Percentiles rank a stretch among this genome's conserved stretches.
Evolutionary conservation across 2,113 vertebrate species (phyloP).

Genomic region (Diglossa brunneiventris): DNA sequence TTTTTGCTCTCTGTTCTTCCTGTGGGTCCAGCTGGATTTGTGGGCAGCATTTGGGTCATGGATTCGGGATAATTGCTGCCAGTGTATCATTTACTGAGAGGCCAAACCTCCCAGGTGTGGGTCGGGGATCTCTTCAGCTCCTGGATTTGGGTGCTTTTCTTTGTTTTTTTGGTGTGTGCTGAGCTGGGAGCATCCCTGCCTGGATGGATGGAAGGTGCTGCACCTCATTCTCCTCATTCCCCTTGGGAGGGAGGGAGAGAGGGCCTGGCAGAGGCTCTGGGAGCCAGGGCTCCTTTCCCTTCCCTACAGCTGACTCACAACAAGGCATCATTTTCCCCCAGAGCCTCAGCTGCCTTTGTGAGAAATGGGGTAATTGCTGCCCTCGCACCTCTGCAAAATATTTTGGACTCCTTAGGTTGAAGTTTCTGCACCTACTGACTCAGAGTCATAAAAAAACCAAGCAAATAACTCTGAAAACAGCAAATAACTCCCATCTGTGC

Average conservation of each 20-base stretch:
- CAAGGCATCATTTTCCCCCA: neutral
- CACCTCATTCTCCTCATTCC: neutral
- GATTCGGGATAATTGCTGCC: neutral
- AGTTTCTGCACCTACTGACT: accelerated
- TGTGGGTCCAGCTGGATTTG: neutral
- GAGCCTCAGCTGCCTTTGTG: neutral
- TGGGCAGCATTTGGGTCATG: neutral
- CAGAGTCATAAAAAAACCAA: neutral
- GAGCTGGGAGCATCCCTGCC: neutral
- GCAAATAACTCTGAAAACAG: neutral
- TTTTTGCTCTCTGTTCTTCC: neutral
- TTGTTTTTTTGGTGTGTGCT: neutral
- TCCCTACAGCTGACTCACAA: neutral
- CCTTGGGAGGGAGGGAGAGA: neutral
- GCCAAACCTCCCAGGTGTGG: neutral
- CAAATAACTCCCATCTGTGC: neutral
- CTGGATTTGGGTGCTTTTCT: neutral
- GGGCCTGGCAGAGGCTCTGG: neutral
- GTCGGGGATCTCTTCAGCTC: neutral
- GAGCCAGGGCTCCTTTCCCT: neutral
- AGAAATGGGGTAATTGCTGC: neutral
- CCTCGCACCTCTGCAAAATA: neutral
- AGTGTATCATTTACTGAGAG: neutral
- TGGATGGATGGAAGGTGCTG: neutral
- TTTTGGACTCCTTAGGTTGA: neutral